These are phyloP conservation scores for Euura saliciscinereae DNA, from an alignment of 1,140 invertebrate species.

Conservation along the genomic window DNA sequence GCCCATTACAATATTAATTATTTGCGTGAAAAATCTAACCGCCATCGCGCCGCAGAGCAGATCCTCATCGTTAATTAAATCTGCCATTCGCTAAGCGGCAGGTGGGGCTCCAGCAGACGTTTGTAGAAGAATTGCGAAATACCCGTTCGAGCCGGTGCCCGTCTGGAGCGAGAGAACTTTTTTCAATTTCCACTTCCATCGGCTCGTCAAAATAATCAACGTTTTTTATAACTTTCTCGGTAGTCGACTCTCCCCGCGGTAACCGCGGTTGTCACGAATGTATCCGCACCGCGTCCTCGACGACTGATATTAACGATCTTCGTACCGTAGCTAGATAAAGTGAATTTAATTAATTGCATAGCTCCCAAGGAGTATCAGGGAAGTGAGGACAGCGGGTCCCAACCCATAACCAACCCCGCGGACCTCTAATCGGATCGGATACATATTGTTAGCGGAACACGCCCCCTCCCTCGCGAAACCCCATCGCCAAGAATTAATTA, in stretches of 20 bases:
- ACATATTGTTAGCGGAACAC: background rate
- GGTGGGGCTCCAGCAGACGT: background rate
- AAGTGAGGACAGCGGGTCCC: background rate
- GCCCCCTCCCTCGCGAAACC: conserved; percentile 31
- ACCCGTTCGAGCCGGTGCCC: too few species aligned
- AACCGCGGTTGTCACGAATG: too few species aligned
- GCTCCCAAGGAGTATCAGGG: background rate
- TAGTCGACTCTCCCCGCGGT: too few species aligned
- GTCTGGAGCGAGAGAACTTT: too few species aligned
- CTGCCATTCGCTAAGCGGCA: background rate
- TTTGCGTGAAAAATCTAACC: background rate
- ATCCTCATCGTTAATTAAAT: conserved; percentile 4
- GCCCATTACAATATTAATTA: background rate
- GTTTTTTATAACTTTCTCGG: too few species aligned
- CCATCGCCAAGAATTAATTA: conserved; percentile 49
- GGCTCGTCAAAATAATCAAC: too few species aligned
- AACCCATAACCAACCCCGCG: background rate
- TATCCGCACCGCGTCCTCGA: background rate
- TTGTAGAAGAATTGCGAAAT: background rate
- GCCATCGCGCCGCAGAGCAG: background rate
- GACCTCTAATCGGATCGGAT: conserved; percentile 6
- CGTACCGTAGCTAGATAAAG: background rate
- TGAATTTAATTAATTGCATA: conserved; percentile 8
- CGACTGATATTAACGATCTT: background rate
- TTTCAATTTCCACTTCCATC: too few species aligned